A percentile compares a stretch with the other conserved stretches of the same genome.
Evolutionary conservation across 2,797 vertebrate species (phyloP).

Genomic region (Enteromius paludinosus): DNA sequence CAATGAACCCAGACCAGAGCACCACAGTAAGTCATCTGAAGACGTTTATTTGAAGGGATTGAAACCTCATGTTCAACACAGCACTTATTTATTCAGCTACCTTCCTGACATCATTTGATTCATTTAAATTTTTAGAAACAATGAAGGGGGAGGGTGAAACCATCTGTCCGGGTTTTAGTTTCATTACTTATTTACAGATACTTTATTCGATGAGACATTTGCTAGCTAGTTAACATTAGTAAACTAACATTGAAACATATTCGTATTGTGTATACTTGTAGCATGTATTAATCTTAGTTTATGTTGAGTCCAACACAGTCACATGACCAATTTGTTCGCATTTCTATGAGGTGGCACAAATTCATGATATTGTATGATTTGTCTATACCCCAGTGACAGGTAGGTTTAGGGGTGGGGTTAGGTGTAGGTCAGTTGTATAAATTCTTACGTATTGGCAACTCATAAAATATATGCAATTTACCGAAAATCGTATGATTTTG

Average conservation of each 20-base stretch:
- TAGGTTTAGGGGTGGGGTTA: no score
- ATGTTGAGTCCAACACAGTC: no score
- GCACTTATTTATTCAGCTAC: not conserved
- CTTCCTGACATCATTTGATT: not conserved
- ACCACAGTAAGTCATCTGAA: slow-evolving; percentile 23
- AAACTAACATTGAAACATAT: not conserved
- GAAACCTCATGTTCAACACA: not conserved
- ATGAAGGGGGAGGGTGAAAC: not conserved
- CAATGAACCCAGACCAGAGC: slow-evolving; percentile 35
- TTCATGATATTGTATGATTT: no score
- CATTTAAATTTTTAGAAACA: slow-evolving; percentile 36
- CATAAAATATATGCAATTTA: no score
- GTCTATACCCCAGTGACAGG: no score
- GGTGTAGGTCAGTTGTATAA: no score
- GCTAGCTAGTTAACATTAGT: not conserved
- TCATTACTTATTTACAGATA: not conserved
- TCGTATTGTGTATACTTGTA: no score
- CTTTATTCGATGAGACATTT: not conserved
- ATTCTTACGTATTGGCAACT: no score
- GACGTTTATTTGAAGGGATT: not conserved
- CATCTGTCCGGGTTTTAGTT: not conserved
- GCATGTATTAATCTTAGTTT: no score
- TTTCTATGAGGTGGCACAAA: no score
- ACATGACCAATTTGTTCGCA: no score
- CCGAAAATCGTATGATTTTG: no score